Evolutionary conservation across 2,797 vertebrate genomes (phyloP).

Genomic region (Sebastes paucispinis): DNA sequence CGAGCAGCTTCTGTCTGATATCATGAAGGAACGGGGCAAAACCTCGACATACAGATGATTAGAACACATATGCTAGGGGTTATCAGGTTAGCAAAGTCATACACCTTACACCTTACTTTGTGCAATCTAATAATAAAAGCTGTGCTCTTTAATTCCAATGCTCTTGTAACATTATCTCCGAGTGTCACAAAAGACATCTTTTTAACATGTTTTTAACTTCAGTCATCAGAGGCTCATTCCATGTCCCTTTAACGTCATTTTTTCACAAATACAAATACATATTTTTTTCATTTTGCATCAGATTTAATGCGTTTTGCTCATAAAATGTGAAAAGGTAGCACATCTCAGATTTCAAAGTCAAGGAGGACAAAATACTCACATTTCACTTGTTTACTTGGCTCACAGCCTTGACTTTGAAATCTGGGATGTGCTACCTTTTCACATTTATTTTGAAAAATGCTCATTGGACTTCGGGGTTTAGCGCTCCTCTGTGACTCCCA

Average conservation of each 20-base stretch:
- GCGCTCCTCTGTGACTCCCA: too few relatives aligned
- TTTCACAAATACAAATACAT: not conserved
- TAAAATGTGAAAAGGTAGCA: not conserved
- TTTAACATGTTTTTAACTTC: not conserved
- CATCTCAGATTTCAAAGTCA: not conserved
- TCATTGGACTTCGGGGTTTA: too few relatives aligned
- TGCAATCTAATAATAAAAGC: conserved; percentile 36
- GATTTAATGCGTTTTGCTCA: not conserved
- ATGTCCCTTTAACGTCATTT: not conserved
- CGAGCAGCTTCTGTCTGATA: not conserved
- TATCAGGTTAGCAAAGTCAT: not conserved
- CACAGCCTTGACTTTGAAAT: not conserved
- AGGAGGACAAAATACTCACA: not conserved
- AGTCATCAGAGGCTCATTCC: not conserved
- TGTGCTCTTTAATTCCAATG: not conserved
- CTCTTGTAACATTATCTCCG: not conserved
- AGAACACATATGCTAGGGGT: conserved; percentile 12
- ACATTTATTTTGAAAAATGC: not conserved
- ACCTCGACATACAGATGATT: conserved; percentile 12
- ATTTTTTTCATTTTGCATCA: not conserved
- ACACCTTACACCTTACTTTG: conserved; percentile 4
- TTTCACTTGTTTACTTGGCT: not conserved
- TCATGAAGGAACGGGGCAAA: conserved; percentile 2
- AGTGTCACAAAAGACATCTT: not conserved
- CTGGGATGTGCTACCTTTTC: not conserved